Base-by-base conservation (phyloP, 1,140 invertebrate genomes). In the Colletes gigas region DNA sequence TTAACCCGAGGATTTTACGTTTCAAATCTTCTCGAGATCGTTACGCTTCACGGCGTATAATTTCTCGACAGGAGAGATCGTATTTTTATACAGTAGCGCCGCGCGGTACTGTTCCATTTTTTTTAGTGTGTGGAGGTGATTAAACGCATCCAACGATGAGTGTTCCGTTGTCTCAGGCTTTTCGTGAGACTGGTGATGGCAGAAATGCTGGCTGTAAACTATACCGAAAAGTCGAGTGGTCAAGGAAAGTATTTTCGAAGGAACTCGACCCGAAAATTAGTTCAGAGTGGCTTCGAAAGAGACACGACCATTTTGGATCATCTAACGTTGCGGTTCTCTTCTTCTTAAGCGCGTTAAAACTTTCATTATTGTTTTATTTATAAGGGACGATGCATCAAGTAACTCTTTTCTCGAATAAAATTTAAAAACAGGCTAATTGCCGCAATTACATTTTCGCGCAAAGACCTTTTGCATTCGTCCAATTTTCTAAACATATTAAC, bases 71-170 rank as follows among this genome's bases (percentile, higher is more conserved):
- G 19, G 67, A 70, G 17, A 17, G 6, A 70, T 60, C 44, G 66
- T 41, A 62, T 71, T 78, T 78, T 78, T 78, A 71, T 78, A 54
- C 67, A 39, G 10, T 21, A 30, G 14, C 19, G 59, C 7, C 8
- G 19, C 44, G 12, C 17, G 7, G 10, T 47, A 47, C 41, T 41
- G 17, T 44, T 78, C 67, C 44, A 57, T 68, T 57, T 55, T 76
- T 76, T 68, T n/a, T 21, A 54, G 21, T 39, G 63, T 15, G n/a
- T 8, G 5, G 8, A 3, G 17, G 7, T 39, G 50, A 57, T 55
- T 57, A 17, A 41, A 21, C 60, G 59, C n/a, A 30, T 30, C 30
- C 30, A 30, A 30, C 30, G 30, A 30, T 30, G 30, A 30, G 30
- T 30, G 39, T 50, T 14, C 15, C 65, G 75, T 50, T 69, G 75